These are phyloP conservation scores for Bombus picipes DNA, from an alignment of 1,140 invertebrate species.

Conservation along the genomic window DNA sequence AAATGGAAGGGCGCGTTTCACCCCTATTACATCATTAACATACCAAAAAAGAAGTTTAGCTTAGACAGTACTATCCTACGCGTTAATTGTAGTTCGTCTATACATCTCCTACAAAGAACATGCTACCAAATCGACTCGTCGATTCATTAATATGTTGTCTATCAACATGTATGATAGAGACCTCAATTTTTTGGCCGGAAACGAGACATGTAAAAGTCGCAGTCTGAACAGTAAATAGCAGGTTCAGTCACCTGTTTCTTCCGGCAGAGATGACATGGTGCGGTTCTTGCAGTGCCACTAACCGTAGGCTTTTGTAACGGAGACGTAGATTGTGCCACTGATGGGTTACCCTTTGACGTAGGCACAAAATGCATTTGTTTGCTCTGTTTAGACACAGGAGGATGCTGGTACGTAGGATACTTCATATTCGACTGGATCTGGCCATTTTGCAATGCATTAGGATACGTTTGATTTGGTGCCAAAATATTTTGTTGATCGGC, in stretches of 20 bases:
- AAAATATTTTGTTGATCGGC: conserved; percentile 68
- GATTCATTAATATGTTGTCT: background rate
- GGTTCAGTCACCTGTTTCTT: conserved; percentile 90
- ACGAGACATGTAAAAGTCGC: conserved; percentile 95
- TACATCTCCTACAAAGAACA: background rate
- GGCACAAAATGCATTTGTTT: conserved; percentile 85
- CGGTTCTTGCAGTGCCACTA: conserved; percentile 79
- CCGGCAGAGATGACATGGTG: conserved; percentile 91
- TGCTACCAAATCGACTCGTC: background rate
- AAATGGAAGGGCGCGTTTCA: background rate
- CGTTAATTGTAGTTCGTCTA: background rate
- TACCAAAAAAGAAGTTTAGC: background rate
- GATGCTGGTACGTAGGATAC: conserved; percentile 84
- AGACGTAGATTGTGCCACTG: conserved; percentile 50
- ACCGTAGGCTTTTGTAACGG: conserved; percentile 74
- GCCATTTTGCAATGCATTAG: conserved; percentile 78
- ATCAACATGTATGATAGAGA: too few species aligned
- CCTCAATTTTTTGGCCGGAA: conserved; percentile 86
- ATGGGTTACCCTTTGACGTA: conserved; percentile 84
- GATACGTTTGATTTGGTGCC: conserved; percentile 77
- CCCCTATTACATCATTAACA: background rate
- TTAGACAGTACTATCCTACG: background rate
- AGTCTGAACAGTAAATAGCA: conserved; percentile 92
- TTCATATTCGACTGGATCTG: conserved; percentile 80
- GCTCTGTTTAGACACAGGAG: conserved; percentile 81